phyloP scores from a whole-genome alignment of 2,113 vertebrate genomes.

The Enhydra lutris region DNA sequence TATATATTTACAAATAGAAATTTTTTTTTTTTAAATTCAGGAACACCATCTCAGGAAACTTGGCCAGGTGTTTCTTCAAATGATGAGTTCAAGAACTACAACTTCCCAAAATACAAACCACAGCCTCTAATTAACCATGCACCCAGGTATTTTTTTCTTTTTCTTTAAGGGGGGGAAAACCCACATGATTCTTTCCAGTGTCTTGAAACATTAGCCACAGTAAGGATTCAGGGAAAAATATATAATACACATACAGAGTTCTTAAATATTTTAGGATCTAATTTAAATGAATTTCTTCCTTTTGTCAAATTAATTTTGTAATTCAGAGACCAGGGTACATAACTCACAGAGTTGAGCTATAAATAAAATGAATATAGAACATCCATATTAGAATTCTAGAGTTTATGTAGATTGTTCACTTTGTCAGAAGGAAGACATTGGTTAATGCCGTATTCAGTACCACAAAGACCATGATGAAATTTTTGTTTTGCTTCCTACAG shows the following conservation, averaged over 20 bases:
- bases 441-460: not conserved
- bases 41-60: slow-evolving; percentile 95
- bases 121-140: slow-evolving; percentile 97
- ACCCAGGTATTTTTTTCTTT: slow-evolving; percentile 88
- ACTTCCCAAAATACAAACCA: slow-evolving; percentile 97
- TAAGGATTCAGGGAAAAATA: not conserved
- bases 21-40: slow-evolving; percentile 77
- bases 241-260: not conserved
- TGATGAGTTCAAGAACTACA: slow-evolving; percentile 98
- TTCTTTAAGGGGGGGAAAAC: not conserved
- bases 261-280: not conserved
- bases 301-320: slow-evolving; percentile 31
- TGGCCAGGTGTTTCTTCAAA: slow-evolving; percentile 96
- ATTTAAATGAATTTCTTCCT: not conserved
- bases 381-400: not conserved
- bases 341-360: slow-evolving; percentile 15
- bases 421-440: not conserved
- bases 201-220: not conserved
- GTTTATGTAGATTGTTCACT: not conserved
- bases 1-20: not conserved
- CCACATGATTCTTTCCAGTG: not conserved
- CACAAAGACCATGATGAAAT: not conserved
- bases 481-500: not conserved
- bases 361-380: not conserved
- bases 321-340: not conserved